Conservation (phyloP, 2,797 vertebrate genomes). For the Paratrypauchen microcephalus region DNA sequence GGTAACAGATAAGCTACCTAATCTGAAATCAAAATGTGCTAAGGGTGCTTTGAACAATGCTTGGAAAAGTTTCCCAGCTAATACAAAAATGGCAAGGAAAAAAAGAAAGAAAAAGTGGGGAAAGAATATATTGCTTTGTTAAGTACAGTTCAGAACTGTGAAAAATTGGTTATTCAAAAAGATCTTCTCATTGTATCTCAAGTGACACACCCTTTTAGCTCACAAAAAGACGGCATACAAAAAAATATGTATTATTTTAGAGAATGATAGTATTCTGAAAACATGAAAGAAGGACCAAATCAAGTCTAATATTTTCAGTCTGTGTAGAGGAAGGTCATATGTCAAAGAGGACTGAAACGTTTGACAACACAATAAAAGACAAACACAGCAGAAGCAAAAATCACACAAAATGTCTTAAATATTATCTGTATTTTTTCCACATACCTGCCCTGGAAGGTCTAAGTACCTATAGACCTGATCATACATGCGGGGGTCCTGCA, state of each 20-base stretch:
- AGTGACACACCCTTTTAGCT: not conserved
- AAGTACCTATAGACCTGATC: constrained; percentile 85
- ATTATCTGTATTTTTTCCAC: constrained; percentile 59
- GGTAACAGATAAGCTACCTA: not conserved
- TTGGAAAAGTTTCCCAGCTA: not conserved
- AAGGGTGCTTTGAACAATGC: not conserved
- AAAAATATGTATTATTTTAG: not conserved
- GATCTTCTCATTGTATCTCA: not conserved
- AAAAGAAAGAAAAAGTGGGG: not conserved
- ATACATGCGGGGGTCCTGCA: constrained; percentile 82
- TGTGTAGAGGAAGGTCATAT: not conserved
- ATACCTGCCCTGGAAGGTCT: constrained; percentile 84
- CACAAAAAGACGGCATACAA: not conserved
- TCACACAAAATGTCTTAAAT: constrained; percentile 43
- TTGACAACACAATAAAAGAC: not conserved
- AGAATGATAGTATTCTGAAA: not conserved
- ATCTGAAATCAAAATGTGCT: not conserved
- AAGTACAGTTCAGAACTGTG: not conserved
- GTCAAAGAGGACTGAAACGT: not conserved
- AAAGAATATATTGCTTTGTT: not conserved
- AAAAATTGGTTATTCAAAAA: not conserved
- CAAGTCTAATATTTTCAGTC: not conserved
- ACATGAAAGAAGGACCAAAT: not conserved
- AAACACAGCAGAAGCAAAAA: constrained; percentile 44
- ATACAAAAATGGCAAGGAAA: not conserved